Evolutionary conservation across 2,888 invertebrate species (phyloP).

Genomic region (Nezara viridula): DNA sequence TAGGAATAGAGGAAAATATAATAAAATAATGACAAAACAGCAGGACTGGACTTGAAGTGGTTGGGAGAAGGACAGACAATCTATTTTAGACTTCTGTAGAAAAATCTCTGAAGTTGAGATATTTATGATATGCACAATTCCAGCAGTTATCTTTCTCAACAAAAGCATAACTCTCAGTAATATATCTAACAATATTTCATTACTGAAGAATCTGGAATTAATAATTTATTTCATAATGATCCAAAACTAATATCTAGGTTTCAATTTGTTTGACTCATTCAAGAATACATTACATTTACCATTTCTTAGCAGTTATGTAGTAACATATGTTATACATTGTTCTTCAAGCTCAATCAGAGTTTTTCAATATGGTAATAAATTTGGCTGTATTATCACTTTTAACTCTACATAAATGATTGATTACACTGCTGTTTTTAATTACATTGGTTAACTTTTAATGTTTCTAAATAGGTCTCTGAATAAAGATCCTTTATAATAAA

Average conservation of each 20-base stretch:
- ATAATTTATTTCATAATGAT: neutral
- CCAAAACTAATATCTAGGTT: neutral
- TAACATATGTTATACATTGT: neutral
- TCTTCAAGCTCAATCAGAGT: neutral
- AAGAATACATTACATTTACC: conserved; percentile 11
- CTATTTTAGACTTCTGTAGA: conserved; percentile 38
- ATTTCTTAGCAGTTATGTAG: conserved; percentile 10
- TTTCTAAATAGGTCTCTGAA: conserved; percentile 4
- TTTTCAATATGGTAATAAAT: neutral
- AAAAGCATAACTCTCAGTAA: neutral
- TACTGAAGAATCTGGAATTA: neutral
- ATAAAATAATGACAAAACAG: neutral
- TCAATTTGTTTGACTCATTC: neutral
- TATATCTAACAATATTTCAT: conserved; percentile 4
- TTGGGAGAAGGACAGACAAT: conserved; percentile 21
- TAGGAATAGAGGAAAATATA: neutral
- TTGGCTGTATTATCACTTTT: neutral
- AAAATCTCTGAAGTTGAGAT: conserved; percentile 18
- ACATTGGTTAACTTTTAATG: neutral
- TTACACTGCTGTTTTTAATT: neutral
- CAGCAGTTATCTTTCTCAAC: neutral
- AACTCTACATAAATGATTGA: neutral
- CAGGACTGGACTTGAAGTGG: neutral
- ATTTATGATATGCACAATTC: neutral
- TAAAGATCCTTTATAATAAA: conserved; percentile 17